A percentile compares a stretch with the other conserved stretches of the same genome.
phyloP scores from a whole-genome alignment of 2,888 invertebrate species.

The Mythimna albipuncta region DNA sequence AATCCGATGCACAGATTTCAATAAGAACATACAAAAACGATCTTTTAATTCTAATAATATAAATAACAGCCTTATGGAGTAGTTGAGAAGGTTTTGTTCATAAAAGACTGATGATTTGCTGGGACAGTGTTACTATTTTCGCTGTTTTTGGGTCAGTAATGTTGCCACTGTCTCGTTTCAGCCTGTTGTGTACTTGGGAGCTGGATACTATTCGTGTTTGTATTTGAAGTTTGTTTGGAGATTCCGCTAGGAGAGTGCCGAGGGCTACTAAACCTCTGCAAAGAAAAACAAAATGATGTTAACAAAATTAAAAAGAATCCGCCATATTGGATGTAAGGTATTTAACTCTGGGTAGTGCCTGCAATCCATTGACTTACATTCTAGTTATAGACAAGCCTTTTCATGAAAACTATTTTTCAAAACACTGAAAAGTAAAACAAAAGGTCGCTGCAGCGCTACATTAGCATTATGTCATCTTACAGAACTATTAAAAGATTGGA shows the following conservation, averaged over 20 bases:
- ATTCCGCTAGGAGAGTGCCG: constrained; percentile 92
- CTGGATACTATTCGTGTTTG: constrained; percentile 83
- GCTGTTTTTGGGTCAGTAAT: constrained; percentile 76
- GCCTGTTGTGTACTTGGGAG: constrained; percentile 78
- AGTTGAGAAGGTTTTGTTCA: constrained; percentile 68
- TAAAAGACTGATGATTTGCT: constrained; percentile 85
- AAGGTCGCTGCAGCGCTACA: no score
- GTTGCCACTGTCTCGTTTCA: constrained; percentile 79
- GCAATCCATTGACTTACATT: no score
- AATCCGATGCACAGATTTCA: constrained; percentile 39
- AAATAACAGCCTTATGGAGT: constrained; percentile 68
- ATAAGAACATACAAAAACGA: constrained; percentile 58
- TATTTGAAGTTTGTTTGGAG: constrained; percentile 82
- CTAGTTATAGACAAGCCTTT: no score
- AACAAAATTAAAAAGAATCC: no score
- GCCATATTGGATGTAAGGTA: neutral
- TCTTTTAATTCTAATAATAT: constrained; percentile 62
- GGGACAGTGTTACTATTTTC: constrained; percentile 83
- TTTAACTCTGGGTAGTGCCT: no score
- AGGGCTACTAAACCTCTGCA: constrained; percentile 94
- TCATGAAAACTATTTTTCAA: no score
- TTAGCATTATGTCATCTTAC: no score
- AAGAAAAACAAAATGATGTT: constrained; percentile 28
- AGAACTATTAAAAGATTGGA: no score
- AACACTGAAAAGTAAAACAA: no score